A percentile compares a stretch with the other conserved stretches of the same genome.
Conservation (phyloP, 2,888 invertebrate genomes). For the Brachyptera putata region DNA sequence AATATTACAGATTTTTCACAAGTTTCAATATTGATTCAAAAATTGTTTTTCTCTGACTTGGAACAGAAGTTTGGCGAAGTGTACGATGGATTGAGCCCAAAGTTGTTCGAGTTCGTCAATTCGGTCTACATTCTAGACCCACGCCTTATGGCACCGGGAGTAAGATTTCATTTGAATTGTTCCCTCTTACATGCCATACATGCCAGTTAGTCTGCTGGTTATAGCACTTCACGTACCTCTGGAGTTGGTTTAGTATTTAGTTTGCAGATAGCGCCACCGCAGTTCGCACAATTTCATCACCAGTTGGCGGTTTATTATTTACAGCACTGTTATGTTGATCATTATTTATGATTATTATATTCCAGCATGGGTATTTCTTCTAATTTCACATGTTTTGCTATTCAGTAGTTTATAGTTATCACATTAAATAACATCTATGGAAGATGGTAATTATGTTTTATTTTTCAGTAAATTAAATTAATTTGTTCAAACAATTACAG, state of each 20-base stretch:
- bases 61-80: conserved; percentile 42
- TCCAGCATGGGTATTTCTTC: conserved; percentile 17
- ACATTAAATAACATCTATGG: too few relatives aligned
- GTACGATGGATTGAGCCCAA: conserved; percentile 46
- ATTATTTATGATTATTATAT: conserved; percentile 4
- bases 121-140: conserved; percentile 43
- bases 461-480: too few relatives aligned
- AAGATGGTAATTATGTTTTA: too few relatives aligned
- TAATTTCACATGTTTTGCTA: conserved; percentile 3
- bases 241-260: background rate
- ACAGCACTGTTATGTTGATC: conserved; percentile 7
- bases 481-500: too few relatives aligned
- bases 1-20: background rate
- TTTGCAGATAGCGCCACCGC: conserved; percentile 10
- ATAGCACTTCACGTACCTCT: conserved; percentile 4
- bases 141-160: conserved; percentile 27
- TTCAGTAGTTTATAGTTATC: too few relatives aligned
- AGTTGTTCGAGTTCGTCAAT: conserved; percentile 46
- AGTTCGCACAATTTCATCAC: conserved; percentile 3
- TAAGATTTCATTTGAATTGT: conserved; percentile 24
- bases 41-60: conserved; percentile 34
- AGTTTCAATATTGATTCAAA: background rate
- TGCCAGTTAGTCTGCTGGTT: background rate
- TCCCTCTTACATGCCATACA: conserved; percentile 3
- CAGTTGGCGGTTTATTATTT: background rate